phyloP scores from a whole-genome alignment of 1,140 invertebrate genomes.

The Drosophila lacertosa region DNA sequence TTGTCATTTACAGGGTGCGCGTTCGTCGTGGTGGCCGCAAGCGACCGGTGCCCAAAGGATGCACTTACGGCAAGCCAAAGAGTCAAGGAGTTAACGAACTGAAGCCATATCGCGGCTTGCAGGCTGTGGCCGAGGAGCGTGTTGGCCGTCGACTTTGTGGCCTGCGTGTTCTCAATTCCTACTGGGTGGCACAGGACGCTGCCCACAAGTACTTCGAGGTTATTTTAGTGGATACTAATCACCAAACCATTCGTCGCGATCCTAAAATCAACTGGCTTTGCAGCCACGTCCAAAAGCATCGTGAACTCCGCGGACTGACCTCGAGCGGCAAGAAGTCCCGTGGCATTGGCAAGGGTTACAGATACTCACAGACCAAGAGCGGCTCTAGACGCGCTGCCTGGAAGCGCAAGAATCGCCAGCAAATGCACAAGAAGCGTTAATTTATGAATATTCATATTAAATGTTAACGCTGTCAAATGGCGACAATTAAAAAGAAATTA shows the following conservation, averaged over 20 bases:
- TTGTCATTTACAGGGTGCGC: neutral
- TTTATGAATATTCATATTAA: neutral
- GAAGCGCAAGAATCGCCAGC: conserved; percentile 96
- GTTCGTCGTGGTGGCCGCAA: neutral
- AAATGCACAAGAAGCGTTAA: conserved; percentile 98
- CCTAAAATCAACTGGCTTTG: conserved; percentile 84
- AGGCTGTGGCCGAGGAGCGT: conserved; percentile 87
- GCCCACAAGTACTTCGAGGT: neutral
- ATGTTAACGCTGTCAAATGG: too few species aligned
- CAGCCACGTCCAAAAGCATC: conserved; percentile 97
- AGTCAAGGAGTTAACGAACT: conserved; percentile 99
- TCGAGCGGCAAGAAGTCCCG: conserved; percentile 97
- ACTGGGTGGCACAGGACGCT: neutral
- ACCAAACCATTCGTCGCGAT: neutral
- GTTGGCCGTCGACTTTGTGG: conserved; percentile 95
- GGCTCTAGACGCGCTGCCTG: conserved; percentile 96
- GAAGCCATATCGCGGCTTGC: conserved; percentile 96
- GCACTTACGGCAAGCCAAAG: conserved; percentile 99
- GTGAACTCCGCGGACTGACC: conserved; percentile 98
- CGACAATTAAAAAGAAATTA: too few species aligned
- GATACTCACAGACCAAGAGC: conserved; percentile 97
- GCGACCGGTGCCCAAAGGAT: conserved; percentile 98
- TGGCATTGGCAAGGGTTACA: conserved; percentile 98
- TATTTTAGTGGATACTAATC: neutral
- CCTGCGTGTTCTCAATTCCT: conserved; percentile 96